A percentile compares a stretch with the other conserved stretches of the same genome.
Conservation (phyloP, 2,888 invertebrate species). For the Limnephilus lunatus region DNA sequence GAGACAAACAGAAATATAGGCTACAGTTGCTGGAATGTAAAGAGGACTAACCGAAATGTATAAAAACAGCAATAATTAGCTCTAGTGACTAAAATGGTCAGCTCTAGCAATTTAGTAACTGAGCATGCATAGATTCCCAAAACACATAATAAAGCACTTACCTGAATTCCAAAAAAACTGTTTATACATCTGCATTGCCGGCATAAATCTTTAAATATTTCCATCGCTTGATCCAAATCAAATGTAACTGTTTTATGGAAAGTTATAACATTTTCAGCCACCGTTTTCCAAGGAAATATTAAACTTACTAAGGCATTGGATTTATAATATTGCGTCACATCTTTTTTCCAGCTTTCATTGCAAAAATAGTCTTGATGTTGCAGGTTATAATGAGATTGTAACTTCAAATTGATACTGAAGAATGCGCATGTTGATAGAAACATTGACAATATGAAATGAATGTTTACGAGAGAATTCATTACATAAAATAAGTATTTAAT, state of each 20-base stretch:
- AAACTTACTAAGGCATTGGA: slow-evolving; percentile 5
- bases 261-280: neutral
- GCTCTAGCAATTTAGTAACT: too few species aligned
- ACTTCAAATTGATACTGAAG: slow-evolving; percentile 6
- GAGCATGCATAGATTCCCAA: neutral
- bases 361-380: slow-evolving; percentile 27
- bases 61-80: too few species aligned
- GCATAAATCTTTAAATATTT: slow-evolving; percentile 18
- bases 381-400: slow-evolving; percentile 6
- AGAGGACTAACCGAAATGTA: too few species aligned
- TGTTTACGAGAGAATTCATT: slow-evolving; percentile 19
- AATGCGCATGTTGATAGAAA: neutral
- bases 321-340: neutral
- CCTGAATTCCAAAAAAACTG: slow-evolving; percentile 31
- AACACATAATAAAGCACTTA: neutral
- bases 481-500: slow-evolving; percentile 31
- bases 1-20: too few species aligned
- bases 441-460: slow-evolving; percentile 34
- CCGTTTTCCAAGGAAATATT: slow-evolving; percentile 18
- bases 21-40: too few species aligned
- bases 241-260: neutral
- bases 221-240: slow-evolving; percentile 12
- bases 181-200: slow-evolving; percentile 11
- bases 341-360: neutral
- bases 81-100: too few species aligned